phyloP scores from a whole-genome alignment of 2,113 vertebrate species.

The Phycodurus eques region DNA sequence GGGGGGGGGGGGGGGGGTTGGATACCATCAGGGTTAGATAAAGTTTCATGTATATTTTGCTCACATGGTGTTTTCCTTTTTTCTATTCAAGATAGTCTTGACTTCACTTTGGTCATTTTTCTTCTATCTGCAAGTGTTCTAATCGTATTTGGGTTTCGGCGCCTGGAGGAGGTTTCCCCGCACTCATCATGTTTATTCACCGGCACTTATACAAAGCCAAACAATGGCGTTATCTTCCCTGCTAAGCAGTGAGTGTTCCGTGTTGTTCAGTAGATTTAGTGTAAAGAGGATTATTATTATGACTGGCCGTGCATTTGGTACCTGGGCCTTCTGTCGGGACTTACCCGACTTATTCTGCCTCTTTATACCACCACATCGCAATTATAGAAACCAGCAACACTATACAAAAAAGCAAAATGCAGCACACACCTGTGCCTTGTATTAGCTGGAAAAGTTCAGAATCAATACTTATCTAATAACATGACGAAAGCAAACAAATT shows the following conservation, averaged over 20 bases:
- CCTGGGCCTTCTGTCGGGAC: neutral
- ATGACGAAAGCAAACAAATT: too few relatives aligned
- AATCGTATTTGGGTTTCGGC: constrained; percentile 54
- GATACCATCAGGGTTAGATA: too few relatives aligned
- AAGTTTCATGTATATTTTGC: too few relatives aligned
- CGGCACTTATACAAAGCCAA: constrained; percentile 42
- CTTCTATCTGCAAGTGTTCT: constrained; percentile 30
- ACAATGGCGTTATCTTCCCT: constrained; percentile 52
- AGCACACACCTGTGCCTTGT: neutral
- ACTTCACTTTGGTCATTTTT: constrained; percentile 39
- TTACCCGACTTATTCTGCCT: neutral
- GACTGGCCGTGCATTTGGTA: constrained; percentile 19
- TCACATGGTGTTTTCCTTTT: constrained; percentile 23
- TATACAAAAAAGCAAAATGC: neutral
- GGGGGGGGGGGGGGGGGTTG: too few relatives aligned
- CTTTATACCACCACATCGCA: neutral
- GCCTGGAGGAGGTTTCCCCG: constrained; percentile 26
- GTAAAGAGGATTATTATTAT: constrained; percentile 64
- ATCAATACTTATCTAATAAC: neutral
- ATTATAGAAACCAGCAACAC: neutral
- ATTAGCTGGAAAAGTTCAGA: neutral
- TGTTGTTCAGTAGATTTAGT: constrained; percentile 49
- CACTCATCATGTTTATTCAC: constrained; percentile 49
- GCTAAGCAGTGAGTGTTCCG: constrained; percentile 43
- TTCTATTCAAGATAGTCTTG: constrained; percentile 24